Evolutionary conservation across 2,113 vertebrate species (phyloP), one percentile per base, ranked within the genome.

Genomic region (Sebastes fasciatus): DNA sequence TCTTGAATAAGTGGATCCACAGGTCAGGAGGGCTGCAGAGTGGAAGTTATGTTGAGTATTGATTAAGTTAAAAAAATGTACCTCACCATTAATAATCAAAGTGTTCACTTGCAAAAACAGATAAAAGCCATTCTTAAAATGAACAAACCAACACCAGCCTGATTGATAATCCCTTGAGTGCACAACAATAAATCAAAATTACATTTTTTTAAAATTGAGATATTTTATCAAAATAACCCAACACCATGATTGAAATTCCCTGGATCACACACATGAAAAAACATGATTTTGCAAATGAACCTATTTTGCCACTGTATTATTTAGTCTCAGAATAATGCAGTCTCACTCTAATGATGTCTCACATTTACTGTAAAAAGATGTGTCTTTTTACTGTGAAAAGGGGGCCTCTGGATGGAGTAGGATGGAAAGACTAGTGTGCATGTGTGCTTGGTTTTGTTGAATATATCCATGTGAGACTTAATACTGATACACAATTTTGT

Each of bases 21-120:
- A 73, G 46, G 51, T 79, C 21, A 73, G 65, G 14, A 77, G 63
- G 52, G 10, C 54, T 23, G 51, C 64, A 19, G 54, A 57, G 23
- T 21, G 6, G 48, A 60, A 63, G 8, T 79, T 21, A 62, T 23
- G 45, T 48, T 34, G 66, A 60, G 12, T 42, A 19, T 26, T 49
- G 52, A 14, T 65, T n/a, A 43, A 43, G 16, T 43, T 9, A 43
- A 43, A 43, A 43, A 17, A 64, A 19, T 19, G 34, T 40, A 34
- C 16, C 34, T 5, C 3, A 12, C n/a, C 12, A 61, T 7, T 61
- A 19, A 63, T 63, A 63, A 40, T 9, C 8, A 1, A 60, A 26
- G 60, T 62, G 26, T 17, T 62, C 2, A 16, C 16, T 60, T 23
- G 57, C 21, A 60, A 26, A 55, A 55, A 55, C 8, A 6, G 7